Evolutionary conservation across 2,797 vertebrate genomes (phyloP).

Genomic region (Smutsia temminckii): DNA sequence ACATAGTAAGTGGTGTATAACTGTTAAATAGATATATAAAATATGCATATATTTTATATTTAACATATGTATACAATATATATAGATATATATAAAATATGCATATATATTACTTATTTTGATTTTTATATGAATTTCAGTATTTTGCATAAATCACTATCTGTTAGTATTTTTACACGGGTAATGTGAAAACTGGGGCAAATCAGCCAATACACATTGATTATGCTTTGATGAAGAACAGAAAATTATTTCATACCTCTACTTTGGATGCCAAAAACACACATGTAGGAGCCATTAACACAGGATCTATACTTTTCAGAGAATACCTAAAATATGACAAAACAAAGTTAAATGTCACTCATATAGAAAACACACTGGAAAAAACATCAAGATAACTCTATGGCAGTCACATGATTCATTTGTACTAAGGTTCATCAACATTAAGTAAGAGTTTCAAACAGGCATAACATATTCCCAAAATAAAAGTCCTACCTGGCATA

Average conservation of each 20-base stretch:
- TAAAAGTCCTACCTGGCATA: constrained; percentile 94
- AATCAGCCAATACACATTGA: background rate
- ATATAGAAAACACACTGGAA: constrained; percentile 46
- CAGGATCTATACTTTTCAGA: constrained; percentile 99
- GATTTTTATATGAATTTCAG: background rate
- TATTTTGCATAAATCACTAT: constrained; percentile 44
- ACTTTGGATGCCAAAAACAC: constrained; percentile 99
- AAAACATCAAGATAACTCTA: constrained; percentile 23
- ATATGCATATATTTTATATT: background rate
- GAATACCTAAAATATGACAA: constrained; percentile 92
- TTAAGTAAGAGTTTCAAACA: constrained; percentile 66
- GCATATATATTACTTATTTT: background rate
- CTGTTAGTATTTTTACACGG: constrained; percentile 2
- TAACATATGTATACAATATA: background rate
- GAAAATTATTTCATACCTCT: constrained; percentile 91
- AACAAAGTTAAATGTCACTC: constrained; percentile 81
- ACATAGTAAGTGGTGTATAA: background rate
- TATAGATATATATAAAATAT: background rate
- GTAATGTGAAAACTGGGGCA: constrained; percentile 27
- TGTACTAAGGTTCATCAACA: constrained; percentile 72
- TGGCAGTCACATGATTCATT: constrained; percentile 69
- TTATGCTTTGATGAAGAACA: constrained; percentile 52
- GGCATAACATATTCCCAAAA: constrained; percentile 66
- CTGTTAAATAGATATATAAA: constrained; percentile 35
- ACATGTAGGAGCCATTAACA: constrained; percentile 99